Conservation (phyloP, 2,797 vertebrate genomes). For the Dendrocincla tyrannina region DNA sequence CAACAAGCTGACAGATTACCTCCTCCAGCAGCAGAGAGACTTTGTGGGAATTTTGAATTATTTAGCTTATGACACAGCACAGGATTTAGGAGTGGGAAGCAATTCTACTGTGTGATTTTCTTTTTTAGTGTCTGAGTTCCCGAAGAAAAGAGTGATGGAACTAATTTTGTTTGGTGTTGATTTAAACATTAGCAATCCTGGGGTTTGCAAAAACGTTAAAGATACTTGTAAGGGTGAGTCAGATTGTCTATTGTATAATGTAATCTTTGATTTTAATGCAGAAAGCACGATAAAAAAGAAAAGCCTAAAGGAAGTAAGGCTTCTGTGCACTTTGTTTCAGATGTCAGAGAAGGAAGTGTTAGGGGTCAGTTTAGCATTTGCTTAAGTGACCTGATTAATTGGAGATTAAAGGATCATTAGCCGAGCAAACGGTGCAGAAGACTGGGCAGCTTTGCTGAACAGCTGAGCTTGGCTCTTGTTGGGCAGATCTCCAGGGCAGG, state of each 20-base stretch:
- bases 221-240: not conserved
- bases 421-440: not conserved
- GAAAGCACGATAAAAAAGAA: not conserved
- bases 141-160: not conserved
- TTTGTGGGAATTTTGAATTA: constrained; percentile 1
- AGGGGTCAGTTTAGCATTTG: not conserved
- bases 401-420: not conserved
- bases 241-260: not conserved
- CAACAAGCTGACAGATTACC: constrained; percentile 13
- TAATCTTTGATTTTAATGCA: not conserved
- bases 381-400: not conserved
- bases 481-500: not conserved
- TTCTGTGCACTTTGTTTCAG: not conserved
- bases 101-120: not conserved
- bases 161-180: not conserved
- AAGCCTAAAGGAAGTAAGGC: not conserved
- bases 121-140: not conserved
- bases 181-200: not conserved
- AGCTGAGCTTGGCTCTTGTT: not conserved
- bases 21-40: not conserved
- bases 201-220: not conserved
- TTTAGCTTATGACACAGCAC: not conserved
- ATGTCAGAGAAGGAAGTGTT: not conserved
- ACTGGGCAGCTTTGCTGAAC: not conserved
- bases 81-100: not conserved